Conservation (phyloP, 2,888 invertebrate genomes). For the Cordilura impudica region DNA sequence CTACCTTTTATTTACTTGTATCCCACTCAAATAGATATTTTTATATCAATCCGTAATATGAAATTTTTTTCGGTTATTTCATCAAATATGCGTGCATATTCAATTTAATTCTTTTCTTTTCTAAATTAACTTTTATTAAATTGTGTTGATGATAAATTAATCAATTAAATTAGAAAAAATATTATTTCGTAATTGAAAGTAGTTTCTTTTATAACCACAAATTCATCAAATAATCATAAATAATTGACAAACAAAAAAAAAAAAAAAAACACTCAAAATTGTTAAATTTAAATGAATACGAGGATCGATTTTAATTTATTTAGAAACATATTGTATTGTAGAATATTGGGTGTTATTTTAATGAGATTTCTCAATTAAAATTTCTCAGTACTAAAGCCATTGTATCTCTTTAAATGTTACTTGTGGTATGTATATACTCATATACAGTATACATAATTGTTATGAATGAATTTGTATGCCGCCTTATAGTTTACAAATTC, state of each 20-base stretch:
- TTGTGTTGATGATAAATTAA: not conserved
- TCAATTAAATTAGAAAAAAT: constrained; percentile 1
- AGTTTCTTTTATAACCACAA: no score
- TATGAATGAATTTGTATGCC: constrained; percentile 7
- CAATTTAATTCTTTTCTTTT: not conserved
- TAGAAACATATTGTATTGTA: not conserved
- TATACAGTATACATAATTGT: not conserved
- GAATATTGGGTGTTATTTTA: not conserved
- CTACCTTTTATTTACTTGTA: not conserved
- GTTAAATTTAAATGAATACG: not conserved
- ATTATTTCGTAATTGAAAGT: no score
- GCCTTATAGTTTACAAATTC: not conserved
- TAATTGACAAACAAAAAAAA: not conserved
- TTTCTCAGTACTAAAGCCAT: no score
- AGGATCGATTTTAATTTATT: not conserved
- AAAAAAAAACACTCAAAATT: not conserved
- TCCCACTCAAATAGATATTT: no score
- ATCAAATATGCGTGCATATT: not conserved
- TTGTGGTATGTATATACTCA: not conserved
- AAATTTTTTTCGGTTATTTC: not conserved
- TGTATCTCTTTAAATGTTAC: not conserved
- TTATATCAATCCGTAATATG: not conserved
- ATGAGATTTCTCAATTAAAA: not conserved
- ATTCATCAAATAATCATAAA: not conserved
- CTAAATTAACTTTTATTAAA: constrained; percentile 3